Conservation (phyloP, 2,113 vertebrate species). For the Dolichallabes microphthalmus region DNA sequence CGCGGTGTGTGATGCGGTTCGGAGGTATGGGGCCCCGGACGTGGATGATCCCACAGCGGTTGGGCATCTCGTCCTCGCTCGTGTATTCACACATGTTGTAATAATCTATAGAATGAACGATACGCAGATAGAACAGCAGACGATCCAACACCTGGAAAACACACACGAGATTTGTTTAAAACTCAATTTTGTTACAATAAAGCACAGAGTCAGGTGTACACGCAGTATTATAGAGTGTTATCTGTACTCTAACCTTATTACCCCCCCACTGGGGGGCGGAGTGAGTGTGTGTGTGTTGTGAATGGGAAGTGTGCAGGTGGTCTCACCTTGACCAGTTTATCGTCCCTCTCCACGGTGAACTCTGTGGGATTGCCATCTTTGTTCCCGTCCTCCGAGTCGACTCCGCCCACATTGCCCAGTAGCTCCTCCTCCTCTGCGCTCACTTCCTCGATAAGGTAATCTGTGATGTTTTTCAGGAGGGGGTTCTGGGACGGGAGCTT, state of each 20-base stretch:
- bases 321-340: slow-evolving; percentile 87
- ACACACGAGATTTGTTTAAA: too few species aligned
- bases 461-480: slow-evolving; percentile 91
- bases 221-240: neutral
- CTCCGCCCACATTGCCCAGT: slow-evolving; percentile 78
- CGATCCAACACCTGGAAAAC: slow-evolving; percentile 83
- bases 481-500: slow-evolving; percentile 84
- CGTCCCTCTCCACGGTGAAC: slow-evolving; percentile 86
- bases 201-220: neutral
- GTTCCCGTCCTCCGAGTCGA: slow-evolving; percentile 75
- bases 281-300: too few species aligned
- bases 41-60: slow-evolving; percentile 90
- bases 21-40: slow-evolving; percentile 88
- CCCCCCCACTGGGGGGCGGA: too few species aligned
- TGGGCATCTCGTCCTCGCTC: slow-evolving; percentile 95
- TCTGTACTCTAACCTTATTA: neutral
- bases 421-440: slow-evolving; percentile 92
- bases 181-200: too few species aligned
- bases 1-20: slow-evolving; percentile 85
- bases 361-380: slow-evolving; percentile 86
- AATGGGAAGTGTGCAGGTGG: neutral
- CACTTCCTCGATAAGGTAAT: slow-evolving; percentile 93
- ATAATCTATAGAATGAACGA: slow-evolving; percentile 91
- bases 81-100: slow-evolving; percentile 91
- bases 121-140: slow-evolving; percentile 83